These are phyloP conservation scores for Microctenopoma stevenorrisi DNA, from an alignment of 2,797 vertebrate species.

Conservation along the genomic window DNA sequence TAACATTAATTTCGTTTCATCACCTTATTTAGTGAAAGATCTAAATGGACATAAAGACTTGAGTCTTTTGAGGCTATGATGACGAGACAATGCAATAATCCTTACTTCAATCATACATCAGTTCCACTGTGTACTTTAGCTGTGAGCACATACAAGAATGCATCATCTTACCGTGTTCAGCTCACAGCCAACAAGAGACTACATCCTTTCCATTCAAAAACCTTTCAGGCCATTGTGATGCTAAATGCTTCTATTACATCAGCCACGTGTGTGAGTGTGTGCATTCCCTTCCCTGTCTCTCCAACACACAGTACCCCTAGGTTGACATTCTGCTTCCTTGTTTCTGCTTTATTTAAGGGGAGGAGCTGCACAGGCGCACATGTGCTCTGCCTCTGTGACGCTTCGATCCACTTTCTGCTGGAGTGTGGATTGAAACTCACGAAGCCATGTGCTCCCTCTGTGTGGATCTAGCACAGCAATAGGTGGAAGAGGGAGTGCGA, in stretches of 20 bases:
- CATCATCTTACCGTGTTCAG: slow-evolving; percentile 69
- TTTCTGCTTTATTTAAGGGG: slow-evolving; percentile 46
- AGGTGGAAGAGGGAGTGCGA: too few relatives aligned
- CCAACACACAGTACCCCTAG: not conserved
- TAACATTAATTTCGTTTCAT: not conserved
- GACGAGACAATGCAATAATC: slow-evolving; percentile 21
- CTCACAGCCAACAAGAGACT: slow-evolving; percentile 8
- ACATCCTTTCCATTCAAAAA: slow-evolving; percentile 25
- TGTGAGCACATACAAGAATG: not conserved
- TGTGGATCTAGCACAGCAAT: not conserved
- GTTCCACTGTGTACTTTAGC: too few relatives aligned
- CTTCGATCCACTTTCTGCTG: slow-evolving; percentile 23
- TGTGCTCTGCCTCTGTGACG: slow-evolving; percentile 20
- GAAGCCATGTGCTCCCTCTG: slow-evolving; percentile 58
- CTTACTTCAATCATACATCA: not conserved
- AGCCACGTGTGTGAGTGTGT: slow-evolving; percentile 10
- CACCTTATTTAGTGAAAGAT: too few relatives aligned
- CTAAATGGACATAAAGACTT: not conserved
- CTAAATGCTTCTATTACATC: slow-evolving; percentile 39
- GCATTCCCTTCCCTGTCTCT: slow-evolving; percentile 11
- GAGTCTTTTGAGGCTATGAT: not conserved
- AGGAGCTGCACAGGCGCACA: slow-evolving; percentile 60
- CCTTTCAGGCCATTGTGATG: slow-evolving; percentile 41
- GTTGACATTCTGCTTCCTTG: slow-evolving; percentile 48
- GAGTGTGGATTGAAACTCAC: slow-evolving; percentile 50